Conservation (phyloP, 1,140 invertebrate genomes). For the Thaumatotibia leucotreta region DNA sequence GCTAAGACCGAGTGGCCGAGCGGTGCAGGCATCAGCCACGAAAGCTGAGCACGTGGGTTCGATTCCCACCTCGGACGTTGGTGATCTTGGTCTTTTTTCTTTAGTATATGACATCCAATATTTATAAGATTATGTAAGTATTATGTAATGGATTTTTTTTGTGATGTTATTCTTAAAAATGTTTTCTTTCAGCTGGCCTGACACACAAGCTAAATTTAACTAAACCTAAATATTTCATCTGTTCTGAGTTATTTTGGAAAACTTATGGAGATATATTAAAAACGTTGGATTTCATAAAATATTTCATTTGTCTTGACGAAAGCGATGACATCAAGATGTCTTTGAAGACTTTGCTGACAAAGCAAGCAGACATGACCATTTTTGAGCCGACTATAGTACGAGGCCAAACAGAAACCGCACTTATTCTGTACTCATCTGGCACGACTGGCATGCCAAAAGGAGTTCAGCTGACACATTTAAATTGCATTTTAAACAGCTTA, state of each 20-base stretch:
- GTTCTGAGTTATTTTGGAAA: constrained; percentile 43
- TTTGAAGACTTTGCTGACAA: constrained; percentile 30
- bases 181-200: constrained; percentile 38
- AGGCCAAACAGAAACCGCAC: constrained; percentile 50
- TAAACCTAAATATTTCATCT: constrained; percentile 51
- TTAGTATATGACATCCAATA: too few species aligned
- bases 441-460: constrained; percentile 89
- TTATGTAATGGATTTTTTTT: background rate
- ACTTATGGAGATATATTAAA: constrained; percentile 39
- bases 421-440: constrained; percentile 78
- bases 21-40: too few species aligned
- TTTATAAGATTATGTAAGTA: too few species aligned
- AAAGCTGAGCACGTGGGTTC: too few species aligned
- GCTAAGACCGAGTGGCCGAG: too few species aligned
- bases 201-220: constrained; percentile 44
- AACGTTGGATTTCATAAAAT: constrained; percentile 38
- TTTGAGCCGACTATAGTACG: constrained; percentile 44
- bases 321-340: constrained; percentile 19
- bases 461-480: constrained; percentile 84
- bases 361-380: constrained; percentile 34
- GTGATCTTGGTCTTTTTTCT: too few species aligned
- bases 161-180: background rate
- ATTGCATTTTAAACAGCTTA: constrained; percentile 67
- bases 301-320: constrained; percentile 39
- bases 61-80: too few species aligned